Conservation (phyloP, 2,797 vertebrate species). For the Sylvilagus floridanus region DNA sequence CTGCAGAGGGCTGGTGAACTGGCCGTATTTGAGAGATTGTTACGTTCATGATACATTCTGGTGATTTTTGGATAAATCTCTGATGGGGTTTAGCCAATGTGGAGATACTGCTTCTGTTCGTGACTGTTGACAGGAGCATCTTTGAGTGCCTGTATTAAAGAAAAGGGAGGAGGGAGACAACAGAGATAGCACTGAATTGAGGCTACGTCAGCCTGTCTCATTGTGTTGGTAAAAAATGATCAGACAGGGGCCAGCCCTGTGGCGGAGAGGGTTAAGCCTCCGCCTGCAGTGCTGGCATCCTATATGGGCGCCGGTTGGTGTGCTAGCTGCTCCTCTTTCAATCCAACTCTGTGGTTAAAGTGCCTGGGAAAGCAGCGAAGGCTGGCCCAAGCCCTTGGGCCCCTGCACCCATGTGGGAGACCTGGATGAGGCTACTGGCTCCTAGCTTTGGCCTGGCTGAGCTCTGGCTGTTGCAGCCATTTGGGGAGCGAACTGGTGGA, state of each 20-base stretch:
- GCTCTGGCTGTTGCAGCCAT: too few relatives aligned
- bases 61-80: conserved; percentile 24
- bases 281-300: not conserved
- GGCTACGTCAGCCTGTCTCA: not conserved
- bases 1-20: not conserved
- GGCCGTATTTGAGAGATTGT: not conserved
- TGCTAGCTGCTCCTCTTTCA: too few relatives aligned
- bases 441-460: too few relatives aligned
- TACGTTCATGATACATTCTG: not conserved
- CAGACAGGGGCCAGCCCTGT: too few relatives aligned
- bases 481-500: too few relatives aligned
- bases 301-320: too few relatives aligned
- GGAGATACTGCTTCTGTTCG: not conserved
- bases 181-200: not conserved
- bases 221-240: not conserved
- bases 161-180: not conserved
- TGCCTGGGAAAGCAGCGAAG: too few relatives aligned
- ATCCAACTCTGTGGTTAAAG: too few relatives aligned
- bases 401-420: too few relatives aligned
- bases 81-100: not conserved
- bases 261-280: too few relatives aligned
- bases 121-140: not conserved
- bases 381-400: too few relatives aligned
- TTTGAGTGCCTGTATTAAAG: not conserved
- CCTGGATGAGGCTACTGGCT: too few relatives aligned